Evolutionary conservation across 2,888 invertebrate genomes (phyloP).

Genomic region (Strigamia transsilvanica): DNA sequence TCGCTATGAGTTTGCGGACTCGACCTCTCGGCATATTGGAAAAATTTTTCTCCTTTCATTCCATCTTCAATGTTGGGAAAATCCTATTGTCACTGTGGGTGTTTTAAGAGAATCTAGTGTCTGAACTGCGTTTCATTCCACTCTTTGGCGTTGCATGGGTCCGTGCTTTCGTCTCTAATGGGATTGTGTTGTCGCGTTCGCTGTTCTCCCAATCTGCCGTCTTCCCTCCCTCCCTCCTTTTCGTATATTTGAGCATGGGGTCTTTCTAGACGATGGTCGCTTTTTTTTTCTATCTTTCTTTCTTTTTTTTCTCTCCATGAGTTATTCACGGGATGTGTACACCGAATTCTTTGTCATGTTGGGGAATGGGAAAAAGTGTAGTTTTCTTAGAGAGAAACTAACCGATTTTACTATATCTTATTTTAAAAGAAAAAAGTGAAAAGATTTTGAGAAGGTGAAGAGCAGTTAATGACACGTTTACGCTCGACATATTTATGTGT

Average conservation of each 20-base stretch:
- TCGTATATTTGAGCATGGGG: not conserved
- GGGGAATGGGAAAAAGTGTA: constrained; percentile 5
- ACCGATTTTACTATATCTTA: not conserved
- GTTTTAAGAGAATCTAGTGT: constrained; percentile 46
- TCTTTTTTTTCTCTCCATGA: not conserved
- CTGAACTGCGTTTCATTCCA: constrained; percentile 47
- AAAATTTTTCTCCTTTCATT: constrained; percentile 19
- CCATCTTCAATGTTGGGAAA: not conserved
- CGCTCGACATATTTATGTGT: constrained; percentile 39
- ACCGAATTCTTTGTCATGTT: constrained; percentile 15
- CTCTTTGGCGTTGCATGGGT: constrained; percentile 47
- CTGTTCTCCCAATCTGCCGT: constrained; percentile 35
- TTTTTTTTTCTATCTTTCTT: not conserved
- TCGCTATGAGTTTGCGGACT: constrained; percentile 15
- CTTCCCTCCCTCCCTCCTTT: not conserved
- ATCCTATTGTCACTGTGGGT: constrained; percentile 45
- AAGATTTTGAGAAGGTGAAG: constrained; percentile 4
- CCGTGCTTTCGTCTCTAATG: constrained; percentile 47
- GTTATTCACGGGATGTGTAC: constrained; percentile 16
- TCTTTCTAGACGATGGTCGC: constrained; percentile 18
- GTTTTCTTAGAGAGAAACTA: not conserved
- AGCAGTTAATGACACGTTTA: constrained; percentile 24
- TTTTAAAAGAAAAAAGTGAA: not conserved
- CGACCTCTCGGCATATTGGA: constrained; percentile 11
- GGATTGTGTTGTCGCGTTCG: constrained; percentile 49